Conservation (phyloP, 2,888 invertebrate genomes). For the Drosophila mulleri region DNA sequence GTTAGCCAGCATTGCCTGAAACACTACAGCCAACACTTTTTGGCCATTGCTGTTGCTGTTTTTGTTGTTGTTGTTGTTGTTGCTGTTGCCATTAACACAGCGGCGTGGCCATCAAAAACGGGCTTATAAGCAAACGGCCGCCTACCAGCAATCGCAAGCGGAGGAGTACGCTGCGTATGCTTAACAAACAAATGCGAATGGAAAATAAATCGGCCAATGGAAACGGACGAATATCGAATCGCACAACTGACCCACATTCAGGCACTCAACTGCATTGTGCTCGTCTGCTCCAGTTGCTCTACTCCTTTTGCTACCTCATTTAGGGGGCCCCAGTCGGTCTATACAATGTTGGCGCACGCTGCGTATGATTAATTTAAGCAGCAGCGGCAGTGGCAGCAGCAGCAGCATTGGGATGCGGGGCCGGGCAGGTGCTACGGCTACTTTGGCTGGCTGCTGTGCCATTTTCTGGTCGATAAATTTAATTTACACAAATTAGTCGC, state of each 20-base stretch:
- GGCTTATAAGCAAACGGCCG: constrained; percentile 16
- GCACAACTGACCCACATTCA: constrained; percentile 67
- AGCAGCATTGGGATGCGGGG: not conserved
- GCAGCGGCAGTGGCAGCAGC: constrained; percentile 2
- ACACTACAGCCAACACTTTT: constrained; percentile 53
- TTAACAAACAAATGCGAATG: constrained; percentile 67
- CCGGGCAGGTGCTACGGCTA: constrained; percentile 1
- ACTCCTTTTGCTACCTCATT: constrained; percentile 9
- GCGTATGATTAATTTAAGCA: constrained; percentile 81
- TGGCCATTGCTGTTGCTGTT: constrained; percentile 41
- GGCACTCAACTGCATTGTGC: constrained; percentile 48
- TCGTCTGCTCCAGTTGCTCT: constrained; percentile 12
- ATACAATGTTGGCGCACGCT: constrained; percentile 55
- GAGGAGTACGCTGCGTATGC: constrained; percentile 68
- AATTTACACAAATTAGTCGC: constrained; percentile 81
- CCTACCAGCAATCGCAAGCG: not conserved
- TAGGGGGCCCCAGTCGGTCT: constrained; percentile 21
- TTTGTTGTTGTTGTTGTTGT: not conserved
- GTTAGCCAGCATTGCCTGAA: constrained; percentile 41
- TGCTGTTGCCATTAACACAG: constrained; percentile 39
- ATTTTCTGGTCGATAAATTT: constrained; percentile 82
- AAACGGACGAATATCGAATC: constrained; percentile 38
- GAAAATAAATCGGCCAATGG: constrained; percentile 24
- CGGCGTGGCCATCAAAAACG: constrained; percentile 43
- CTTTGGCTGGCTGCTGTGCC: constrained; percentile 70